Percentiles rank a stretch among this genome's conserved stretches.
These are phyloP conservation scores for Globodera rostochiensis DNA, from an alignment of 1,140 invertebrate genomes.

Conservation along the genomic window DNA sequence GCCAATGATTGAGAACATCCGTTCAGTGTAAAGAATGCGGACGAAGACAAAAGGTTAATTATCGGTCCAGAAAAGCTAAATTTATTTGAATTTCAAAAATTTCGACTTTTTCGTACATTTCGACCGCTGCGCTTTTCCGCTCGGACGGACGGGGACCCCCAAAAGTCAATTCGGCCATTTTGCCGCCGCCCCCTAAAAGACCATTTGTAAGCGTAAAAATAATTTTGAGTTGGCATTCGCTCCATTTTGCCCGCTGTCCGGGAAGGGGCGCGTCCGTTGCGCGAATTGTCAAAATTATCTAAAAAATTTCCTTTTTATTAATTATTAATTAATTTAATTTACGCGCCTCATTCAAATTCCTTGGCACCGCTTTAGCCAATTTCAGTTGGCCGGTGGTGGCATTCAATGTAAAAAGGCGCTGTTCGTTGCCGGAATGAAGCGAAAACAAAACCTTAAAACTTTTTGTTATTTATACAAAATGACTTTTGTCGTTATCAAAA, in stretches of 20 bases:
- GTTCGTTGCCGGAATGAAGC: constrained; percentile 2
- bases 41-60: not conserved
- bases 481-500: not conserved
- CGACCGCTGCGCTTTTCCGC: not conserved
- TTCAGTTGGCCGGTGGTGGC: constrained; percentile 8
- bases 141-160: not conserved
- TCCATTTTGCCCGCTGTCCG: not conserved
- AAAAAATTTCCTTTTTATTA: not conserved
- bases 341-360: not conserved
- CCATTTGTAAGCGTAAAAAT: not conserved
- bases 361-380: constrained; percentile 18
- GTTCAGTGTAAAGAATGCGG: not conserved
- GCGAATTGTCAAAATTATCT: not conserved
- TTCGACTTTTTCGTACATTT: too few species aligned
- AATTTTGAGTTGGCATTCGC: constrained; percentile 1
- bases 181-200: not conserved
- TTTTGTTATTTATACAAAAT: not conserved
- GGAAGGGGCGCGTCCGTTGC: not conserved
- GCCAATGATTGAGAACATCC: not conserved
- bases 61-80: not conserved
- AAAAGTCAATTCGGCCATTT: not conserved
- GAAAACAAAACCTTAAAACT: constrained; percentile 1
- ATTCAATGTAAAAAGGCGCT: not conserved
- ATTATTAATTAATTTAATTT: not conserved
- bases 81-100: too few species aligned